These are phyloP conservation scores for Pseudocheirus occidentalis DNA, from an alignment of 2,797 vertebrate genomes.

Conservation along the genomic window DNA sequence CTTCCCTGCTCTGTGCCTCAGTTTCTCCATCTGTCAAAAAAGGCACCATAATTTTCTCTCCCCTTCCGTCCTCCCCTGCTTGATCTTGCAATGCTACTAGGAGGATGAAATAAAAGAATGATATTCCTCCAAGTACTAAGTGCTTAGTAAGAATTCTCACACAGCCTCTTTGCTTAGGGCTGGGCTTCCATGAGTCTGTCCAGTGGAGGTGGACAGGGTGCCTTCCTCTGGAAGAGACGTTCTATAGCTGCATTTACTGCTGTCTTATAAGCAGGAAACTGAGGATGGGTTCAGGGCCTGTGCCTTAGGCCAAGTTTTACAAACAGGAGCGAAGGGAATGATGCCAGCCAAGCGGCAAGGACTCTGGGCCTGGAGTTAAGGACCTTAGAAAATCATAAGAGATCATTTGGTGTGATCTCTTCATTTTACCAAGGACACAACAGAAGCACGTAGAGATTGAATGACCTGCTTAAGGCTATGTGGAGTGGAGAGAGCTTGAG, in stretches of 20 bases:
- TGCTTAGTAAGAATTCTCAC: background rate
- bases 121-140: background rate
- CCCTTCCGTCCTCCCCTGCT: fast-evolving
- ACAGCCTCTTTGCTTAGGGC: background rate
- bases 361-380: background rate
- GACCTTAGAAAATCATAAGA: background rate
- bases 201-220: background rate
- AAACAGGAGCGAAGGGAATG: background rate
- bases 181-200: background rate
- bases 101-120: background rate
- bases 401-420: background rate
- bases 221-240: background rate
- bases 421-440: background rate
- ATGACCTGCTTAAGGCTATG: background rate
- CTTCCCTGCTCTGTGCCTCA: background rate
- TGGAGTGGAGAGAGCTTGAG: background rate
- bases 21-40: background rate
- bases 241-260: background rate
- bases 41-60: background rate
- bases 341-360: background rate
- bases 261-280: background rate
- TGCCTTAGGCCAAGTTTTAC: background rate
- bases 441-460: background rate
- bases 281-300: background rate
- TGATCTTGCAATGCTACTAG: background rate